Evolutionary conservation across 2,113 vertebrate genomes (phyloP), one percentile per base, ranked within the genome.

Genomic region (Erythrocebus patas): DNA sequence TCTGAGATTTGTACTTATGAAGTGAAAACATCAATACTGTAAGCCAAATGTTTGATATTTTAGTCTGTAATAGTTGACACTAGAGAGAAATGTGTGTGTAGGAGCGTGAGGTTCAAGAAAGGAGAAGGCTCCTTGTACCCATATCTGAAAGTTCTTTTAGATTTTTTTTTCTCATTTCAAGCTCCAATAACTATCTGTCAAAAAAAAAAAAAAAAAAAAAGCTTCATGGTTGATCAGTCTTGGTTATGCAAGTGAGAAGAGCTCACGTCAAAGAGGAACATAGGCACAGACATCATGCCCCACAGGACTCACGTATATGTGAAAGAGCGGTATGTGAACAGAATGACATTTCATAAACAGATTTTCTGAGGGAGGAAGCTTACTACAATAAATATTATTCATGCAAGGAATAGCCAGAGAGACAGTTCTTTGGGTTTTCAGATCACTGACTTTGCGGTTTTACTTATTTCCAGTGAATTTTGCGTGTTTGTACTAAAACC

Each of bases 141-240:
- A 9, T 70, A 48, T 66, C 32, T 57, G 82, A 89, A 72, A 6
- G 61, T 80, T 91, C 27, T 43, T 95, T 96, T 75, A 93, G 27
- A 83, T n/a, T 82, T 73, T 95, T 86, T 68, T 70, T 73, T 97
- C 81, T 27, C 27, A 72, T 78, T 90, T 98, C 80, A 89, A 96
- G 95, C 96, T 97, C 11, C 95, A 95, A 70, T 97, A 97, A 97
- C 52, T 93, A 93, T 66, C 94, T 45, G 16, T 91, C 92, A 73
- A 90, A 66, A 86, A 87, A 48, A 61, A 38, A 38, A 38, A 38
- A 2, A 35, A 22, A n/a, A 48, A 0, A 64, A 52, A 45, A 8
- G 72, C 79, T 95, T 96, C 92, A 92, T 0, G 86, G 96, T 96
- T 98, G 95, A 45, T 38, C 40, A 73, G 94, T 90, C 5, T 9